Conservation (phyloP, 64 coral and sea anemone species). For the Montipora foliosa region DNA sequence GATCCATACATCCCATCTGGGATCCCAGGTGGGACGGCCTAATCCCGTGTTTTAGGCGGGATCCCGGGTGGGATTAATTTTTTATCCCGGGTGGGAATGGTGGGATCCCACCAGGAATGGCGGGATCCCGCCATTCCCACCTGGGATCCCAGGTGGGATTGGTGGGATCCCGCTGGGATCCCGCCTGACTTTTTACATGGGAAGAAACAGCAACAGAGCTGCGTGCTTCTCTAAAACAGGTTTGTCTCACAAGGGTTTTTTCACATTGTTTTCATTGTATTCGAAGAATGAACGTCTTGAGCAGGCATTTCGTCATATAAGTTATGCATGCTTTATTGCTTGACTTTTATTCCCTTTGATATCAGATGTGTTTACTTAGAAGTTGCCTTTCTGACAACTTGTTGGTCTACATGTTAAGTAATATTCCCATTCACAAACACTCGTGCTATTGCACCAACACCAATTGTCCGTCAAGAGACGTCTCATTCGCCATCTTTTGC, state of each 20-base stretch:
- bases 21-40: not conserved
- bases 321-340: not conserved
- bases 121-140: no score
- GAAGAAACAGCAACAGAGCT: not conserved
- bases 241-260: not conserved
- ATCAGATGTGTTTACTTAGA: not conserved
- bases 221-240: not conserved
- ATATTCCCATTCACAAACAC: not conserved
- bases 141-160: no score
- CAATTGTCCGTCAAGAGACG: not conserved
- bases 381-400: not conserved
- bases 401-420: not conserved
- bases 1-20: not conserved
- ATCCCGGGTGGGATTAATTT: no score
- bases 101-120: no score
- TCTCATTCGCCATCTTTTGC: not conserved
- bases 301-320: not conserved
- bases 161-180: not conserved
- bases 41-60: no score
- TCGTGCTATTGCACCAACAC: not conserved
- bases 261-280: not conserved
- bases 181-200: not conserved
- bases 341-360: not conserved
- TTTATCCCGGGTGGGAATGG: no score
- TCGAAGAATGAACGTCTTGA: not conserved